Base-by-base conservation (phyloP, 2,113 vertebrate species). In the Lampris megalopsis region DNA sequence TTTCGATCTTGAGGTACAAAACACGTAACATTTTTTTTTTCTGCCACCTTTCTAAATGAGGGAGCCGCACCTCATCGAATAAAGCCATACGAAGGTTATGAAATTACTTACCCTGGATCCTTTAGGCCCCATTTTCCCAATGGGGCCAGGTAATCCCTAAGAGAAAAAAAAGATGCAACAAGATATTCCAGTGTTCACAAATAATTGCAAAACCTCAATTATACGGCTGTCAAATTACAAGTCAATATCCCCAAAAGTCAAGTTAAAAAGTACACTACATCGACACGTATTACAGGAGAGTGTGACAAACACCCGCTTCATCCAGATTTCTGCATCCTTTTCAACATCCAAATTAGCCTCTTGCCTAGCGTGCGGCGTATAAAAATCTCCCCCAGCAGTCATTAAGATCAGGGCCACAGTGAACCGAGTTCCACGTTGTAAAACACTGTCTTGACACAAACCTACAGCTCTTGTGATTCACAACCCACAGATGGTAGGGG, bases 61-160 rank as follows among this genome's bases (percentile, higher is more conserved):
- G 24, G 56, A 56, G 63, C 42, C 5, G 40, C 24, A 63, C 63
- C 60, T 41, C 68, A 54, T 45, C 8, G 61, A 63, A 58, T 9
- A 73, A 35, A 50, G 10, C 4, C 36, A 41, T 58, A 36, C 13
- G 3, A 11, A 53, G 36, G 35, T 5, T 4, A 9, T 7, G 13
- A 35, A 48, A 57, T 61, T 24, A 94, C 97, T 98, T 94, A 99
- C 98, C 94, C 92, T 93, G 85, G 87, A 87, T 86, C 97, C 97
- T 94, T 97, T 97, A 53, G 96, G 95, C 80, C 98, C 98, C 82
- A 93, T 80, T 66, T 91, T 94, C 76, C 98, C 98, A 94, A 97
- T 80, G 35, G 96, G 96, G 76, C 98, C 98, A 74, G 97, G 96
- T 82, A 98, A 95, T 49, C 98, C 98, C 98, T 99, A 83, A 84